Conservation (phyloP, 2,797 vertebrate genomes). For the Macropodus opercularis region DNA sequence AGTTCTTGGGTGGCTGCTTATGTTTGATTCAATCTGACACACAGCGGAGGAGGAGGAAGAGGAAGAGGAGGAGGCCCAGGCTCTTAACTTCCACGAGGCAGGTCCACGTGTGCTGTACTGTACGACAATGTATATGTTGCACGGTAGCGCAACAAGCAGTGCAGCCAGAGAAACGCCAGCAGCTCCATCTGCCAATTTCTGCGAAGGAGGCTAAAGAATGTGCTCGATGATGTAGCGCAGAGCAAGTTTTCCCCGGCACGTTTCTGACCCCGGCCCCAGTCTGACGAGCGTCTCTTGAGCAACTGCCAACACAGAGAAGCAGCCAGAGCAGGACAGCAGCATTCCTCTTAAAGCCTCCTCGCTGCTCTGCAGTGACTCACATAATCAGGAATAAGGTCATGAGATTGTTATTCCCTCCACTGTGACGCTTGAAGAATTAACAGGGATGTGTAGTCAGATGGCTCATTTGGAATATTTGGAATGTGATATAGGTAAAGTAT, state of each 20-base stretch:
- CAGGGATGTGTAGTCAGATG: too few relatives aligned
- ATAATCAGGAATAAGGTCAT: conserved; percentile 46
- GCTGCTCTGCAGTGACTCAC: conserved; percentile 48
- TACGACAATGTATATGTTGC: conserved; percentile 11
- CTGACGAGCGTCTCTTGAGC: conserved; percentile 62
- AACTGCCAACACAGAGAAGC: conserved; percentile 58
- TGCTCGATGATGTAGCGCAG: conserved; percentile 35
- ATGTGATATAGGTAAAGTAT: conserved; percentile 31
- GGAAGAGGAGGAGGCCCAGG: background rate
- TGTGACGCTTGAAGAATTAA: conserved; percentile 40
- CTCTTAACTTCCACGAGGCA: conserved; percentile 24
- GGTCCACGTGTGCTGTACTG: conserved; percentile 34
- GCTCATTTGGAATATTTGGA: conserved; percentile 27
- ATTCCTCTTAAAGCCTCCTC: conserved; percentile 52
- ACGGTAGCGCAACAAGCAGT: conserved; percentile 17
- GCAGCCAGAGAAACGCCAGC: conserved; percentile 20
- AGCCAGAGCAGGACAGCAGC: conserved; percentile 52
- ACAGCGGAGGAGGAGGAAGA: too few relatives aligned
- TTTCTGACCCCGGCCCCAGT: conserved; percentile 68
- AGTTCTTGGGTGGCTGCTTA: conserved; percentile 34
- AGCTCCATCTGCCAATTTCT: conserved; percentile 8
- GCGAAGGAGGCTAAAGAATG: conserved; percentile 20
- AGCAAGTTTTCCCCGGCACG: conserved; percentile 58
- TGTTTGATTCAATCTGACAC: conserved; percentile 34
- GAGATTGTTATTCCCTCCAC: conserved; percentile 30